These are phyloP conservation scores for Leptinotarsa undecemlineata DNA, from an alignment of 1,140 invertebrate species.

Conservation along the genomic window DNA sequence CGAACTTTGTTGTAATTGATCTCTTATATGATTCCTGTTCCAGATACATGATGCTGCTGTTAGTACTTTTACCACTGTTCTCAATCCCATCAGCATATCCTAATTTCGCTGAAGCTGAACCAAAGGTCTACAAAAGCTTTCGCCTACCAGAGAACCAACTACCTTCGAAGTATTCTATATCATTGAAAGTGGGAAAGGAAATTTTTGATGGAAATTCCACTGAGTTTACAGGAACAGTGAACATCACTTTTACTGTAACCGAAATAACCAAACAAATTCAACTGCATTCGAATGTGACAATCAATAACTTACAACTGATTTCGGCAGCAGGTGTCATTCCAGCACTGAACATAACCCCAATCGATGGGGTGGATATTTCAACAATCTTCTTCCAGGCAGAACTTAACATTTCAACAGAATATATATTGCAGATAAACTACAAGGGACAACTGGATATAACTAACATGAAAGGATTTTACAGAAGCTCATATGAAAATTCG, in stretches of 20 bases:
- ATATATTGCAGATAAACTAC: slow-evolving; percentile 1
- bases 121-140: slow-evolving; percentile 2
- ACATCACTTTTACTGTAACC: slow-evolving; percentile 18
- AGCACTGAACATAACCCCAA: not conserved
- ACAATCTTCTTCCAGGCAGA: not conserved
- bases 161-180: slow-evolving; percentile 6
- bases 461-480: slow-evolving; percentile 14
- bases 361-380: not conserved
- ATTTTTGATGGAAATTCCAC: not conserved
- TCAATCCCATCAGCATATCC: no score
- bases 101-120: no score
- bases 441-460: not conserved
- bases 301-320: not conserved
- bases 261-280: not conserved
- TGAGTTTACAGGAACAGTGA: not conserved
- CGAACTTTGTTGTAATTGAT: no score
- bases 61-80: no score
- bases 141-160: not conserved
- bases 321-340: not conserved
- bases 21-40: no score
- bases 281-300: slow-evolving; percentile 13
- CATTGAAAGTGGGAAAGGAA: not conserved
- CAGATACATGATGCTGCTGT: no score
- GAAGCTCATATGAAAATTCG: not conserved
- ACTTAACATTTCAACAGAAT: not conserved